Conservation (phyloP, 2,888 invertebrate species). For the Thereva nobilitata region DNA sequence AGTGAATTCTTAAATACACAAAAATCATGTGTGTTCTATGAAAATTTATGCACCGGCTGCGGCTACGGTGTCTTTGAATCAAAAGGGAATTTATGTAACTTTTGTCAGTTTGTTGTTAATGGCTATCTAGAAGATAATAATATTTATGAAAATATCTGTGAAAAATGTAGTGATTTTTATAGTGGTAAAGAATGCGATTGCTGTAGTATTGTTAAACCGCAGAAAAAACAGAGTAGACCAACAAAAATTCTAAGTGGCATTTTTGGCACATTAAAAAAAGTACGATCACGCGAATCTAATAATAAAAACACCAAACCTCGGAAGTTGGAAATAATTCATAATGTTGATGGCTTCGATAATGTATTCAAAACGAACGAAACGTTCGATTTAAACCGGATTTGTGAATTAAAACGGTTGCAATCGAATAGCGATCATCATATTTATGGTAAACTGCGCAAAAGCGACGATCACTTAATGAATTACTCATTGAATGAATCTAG, state of each 20-base stretch:
- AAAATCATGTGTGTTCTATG: conserved; percentile 45
- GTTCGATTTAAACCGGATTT: conserved; percentile 54
- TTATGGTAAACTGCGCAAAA: conserved; percentile 50
- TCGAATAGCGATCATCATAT: conserved; percentile 48
- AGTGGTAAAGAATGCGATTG: conserved; percentile 49
- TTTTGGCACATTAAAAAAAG: conserved; percentile 37
- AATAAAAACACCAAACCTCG: conserved; percentile 33
- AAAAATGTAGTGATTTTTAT: conserved; percentile 51
- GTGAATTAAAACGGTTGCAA: conserved; percentile 48
- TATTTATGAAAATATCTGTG: conserved; percentile 57
- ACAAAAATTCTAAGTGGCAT: conserved; percentile 34
- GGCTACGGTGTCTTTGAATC: conserved; percentile 55
- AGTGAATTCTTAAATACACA: conserved; percentile 32
- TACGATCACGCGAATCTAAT: conserved; percentile 24
- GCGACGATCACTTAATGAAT: conserved; percentile 43
- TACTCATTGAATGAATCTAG: conserved; percentile 15
- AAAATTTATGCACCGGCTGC: conserved; percentile 56
- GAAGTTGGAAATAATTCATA: conserved; percentile 53
- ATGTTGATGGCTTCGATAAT: conserved; percentile 52
- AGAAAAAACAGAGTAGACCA: not conserved
- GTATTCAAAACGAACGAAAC: conserved; percentile 55
- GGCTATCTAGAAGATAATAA: conserved; percentile 45
- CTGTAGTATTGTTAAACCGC: conserved; percentile 26
- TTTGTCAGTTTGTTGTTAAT: conserved; percentile 53
- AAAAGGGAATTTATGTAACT: conserved; percentile 53